phyloP scores from a whole-genome alignment of 2,113 vertebrate genomes.

The Chaetura pelagica region DNA sequence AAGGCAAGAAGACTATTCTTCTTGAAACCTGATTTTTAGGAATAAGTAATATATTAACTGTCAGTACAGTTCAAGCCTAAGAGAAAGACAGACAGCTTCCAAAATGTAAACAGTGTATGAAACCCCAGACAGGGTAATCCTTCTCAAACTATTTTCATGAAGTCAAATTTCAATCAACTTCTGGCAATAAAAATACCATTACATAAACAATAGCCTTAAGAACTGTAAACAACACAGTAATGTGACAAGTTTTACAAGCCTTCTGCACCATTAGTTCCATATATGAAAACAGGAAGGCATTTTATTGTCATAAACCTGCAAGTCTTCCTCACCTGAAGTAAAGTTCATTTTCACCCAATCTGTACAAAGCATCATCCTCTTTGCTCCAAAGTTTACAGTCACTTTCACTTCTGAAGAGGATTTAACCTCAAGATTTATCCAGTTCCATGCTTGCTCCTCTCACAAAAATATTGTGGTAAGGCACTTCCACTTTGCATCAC shows the following conservation, averaged over 20 bases:
- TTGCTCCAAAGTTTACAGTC: not conserved
- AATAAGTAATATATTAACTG: not conserved
- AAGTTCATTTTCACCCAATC: not conserved
- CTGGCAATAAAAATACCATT: not conserved
- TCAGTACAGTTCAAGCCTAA: not conserved
- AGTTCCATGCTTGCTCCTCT: not conserved
- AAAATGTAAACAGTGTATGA: not conserved
- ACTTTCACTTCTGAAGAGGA: not conserved
- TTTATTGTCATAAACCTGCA: not conserved
- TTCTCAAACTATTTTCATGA: not conserved
- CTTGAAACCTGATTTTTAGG: not conserved
- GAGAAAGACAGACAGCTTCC: not conserved
- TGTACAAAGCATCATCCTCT: not conserved
- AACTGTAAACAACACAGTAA: not conserved
- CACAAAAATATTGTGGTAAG: not conserved
- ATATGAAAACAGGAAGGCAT: not conserved
- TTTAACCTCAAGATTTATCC: not conserved
- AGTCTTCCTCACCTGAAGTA: not conserved
- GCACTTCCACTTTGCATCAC: not conserved
- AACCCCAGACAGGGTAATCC: not conserved
- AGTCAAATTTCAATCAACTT: not conserved
- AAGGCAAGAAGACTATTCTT: not conserved
- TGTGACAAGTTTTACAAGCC: not conserved
- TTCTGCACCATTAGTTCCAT: not conserved
- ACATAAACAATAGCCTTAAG: not conserved